These are phyloP conservation scores for Syritta pipiens DNA, from an alignment of 2,888 invertebrate genomes.

Conservation along the genomic window DNA sequence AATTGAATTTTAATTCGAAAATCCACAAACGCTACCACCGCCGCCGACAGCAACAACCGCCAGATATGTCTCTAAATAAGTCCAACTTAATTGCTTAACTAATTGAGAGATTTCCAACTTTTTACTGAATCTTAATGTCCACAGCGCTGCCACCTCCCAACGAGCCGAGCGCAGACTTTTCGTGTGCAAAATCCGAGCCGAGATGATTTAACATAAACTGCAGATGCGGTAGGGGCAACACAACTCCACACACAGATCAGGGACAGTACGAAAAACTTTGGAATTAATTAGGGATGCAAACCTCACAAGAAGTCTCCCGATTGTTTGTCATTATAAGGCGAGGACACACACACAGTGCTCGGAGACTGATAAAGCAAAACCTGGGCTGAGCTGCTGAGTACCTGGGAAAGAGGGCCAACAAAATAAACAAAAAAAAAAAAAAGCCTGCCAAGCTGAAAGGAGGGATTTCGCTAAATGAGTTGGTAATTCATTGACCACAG, in stretches of 20 bases:
- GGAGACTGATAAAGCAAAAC: conserved; percentile 56
- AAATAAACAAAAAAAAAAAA: conserved; percentile 9
- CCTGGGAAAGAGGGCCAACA: neutral
- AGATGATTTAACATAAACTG: conserved; percentile 67
- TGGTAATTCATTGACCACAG: conserved; percentile 65
- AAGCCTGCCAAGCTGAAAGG: conserved; percentile 5
- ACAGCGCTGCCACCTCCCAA: conserved; percentile 61
- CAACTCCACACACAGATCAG: conserved; percentile 50
- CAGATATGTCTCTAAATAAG: conserved; percentile 65
- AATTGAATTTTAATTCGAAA: conserved; percentile 60
- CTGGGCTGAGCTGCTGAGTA: conserved; percentile 14
- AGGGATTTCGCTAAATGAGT: conserved; percentile 62
- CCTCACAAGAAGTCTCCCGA: conserved; percentile 68
- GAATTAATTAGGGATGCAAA: conserved; percentile 67
- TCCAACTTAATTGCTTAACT: conserved; percentile 79
- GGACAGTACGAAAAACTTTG: conserved; percentile 64
- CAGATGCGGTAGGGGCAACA: conserved; percentile 45
- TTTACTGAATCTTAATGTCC: conserved; percentile 68
- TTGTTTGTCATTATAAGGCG: conserved; percentile 66
- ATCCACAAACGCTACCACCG: conserved; percentile 5
- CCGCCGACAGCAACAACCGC: conserved; percentile 36
- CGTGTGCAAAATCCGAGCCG: conserved; percentile 58
- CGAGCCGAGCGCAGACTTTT: conserved; percentile 54
- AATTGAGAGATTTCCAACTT: conserved; percentile 78
- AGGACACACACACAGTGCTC: conserved; percentile 64